Conservation (phyloP, 1,140 invertebrate species). For the Zaprionus lachaisei region DNA sequence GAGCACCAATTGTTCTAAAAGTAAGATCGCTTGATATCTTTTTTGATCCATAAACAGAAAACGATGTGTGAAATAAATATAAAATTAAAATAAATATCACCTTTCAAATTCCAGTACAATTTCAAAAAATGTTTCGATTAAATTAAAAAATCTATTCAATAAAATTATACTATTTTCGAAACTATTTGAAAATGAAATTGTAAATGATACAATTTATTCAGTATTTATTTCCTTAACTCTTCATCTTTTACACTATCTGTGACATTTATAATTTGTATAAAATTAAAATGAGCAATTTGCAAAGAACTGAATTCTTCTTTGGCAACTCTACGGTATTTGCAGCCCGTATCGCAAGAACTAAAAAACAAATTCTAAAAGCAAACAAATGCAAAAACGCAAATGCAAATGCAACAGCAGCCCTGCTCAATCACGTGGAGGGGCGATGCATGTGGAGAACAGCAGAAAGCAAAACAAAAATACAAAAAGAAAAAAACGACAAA, state of each 20-base stretch:
- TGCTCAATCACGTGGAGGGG: conserved; percentile 20
- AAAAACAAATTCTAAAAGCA: conserved; percentile 77
- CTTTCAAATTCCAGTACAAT: not conserved
- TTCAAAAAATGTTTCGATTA: not conserved
- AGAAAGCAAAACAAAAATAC: conserved; percentile 60
- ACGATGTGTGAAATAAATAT: not conserved
- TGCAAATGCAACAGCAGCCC: conserved; percentile 47
- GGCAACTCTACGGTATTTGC: conserved; percentile 63
- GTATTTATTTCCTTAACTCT: too few relatives aligned
- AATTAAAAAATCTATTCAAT: not conserved
- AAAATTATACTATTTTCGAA: not conserved
- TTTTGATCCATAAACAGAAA: not conserved
- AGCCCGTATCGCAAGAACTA: conserved; percentile 24
- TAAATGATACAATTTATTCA: too few relatives aligned
- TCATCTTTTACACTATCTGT: too few relatives aligned
- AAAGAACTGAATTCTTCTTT: conserved; percentile 71
- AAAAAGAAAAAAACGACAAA: conserved; percentile 37
- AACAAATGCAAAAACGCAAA: conserved; percentile 64
- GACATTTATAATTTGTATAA: not conserved
- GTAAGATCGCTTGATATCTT: not conserved
- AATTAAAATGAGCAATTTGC: conserved; percentile 48
- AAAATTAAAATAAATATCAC: not conserved
- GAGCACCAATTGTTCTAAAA: conserved; percentile 1
- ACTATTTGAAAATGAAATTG: not conserved
- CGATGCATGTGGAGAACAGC: conserved; percentile 28